A percentile compares a stretch with the other conserved stretches of the same genome.
Conservation (phyloP, 2,888 invertebrate species). For the Agrilus mali region DNA sequence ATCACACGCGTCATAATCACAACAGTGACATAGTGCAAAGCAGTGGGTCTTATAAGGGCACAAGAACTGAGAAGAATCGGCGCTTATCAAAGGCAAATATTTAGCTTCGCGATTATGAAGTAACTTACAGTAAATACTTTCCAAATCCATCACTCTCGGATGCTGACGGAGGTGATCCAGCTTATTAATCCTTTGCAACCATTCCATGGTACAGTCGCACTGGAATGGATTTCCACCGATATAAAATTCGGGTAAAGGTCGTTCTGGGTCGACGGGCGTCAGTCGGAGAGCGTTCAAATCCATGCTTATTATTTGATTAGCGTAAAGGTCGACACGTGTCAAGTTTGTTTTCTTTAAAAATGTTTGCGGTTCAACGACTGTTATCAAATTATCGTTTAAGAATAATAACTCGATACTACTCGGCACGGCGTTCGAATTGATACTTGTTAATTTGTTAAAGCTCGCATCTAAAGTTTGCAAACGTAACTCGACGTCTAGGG, state of each 20-base stretch:
- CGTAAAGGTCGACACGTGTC: conserved; percentile 82
- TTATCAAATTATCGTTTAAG: conserved; percentile 80
- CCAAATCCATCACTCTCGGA: conserved; percentile 82
- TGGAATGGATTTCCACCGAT: conserved; percentile 89
- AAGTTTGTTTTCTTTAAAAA: conserved; percentile 81
- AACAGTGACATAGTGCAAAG: conserved; percentile 89
- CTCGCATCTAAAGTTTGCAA: conserved; percentile 82
- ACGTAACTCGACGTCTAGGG: conserved; percentile 54
- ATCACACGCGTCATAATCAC: conserved; percentile 94
- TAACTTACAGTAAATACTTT: conserved; percentile 79
- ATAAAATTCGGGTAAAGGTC: conserved; percentile 77
- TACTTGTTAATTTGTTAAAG: conserved; percentile 72
- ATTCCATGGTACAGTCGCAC: conserved; percentile 92
- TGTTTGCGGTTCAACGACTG: conserved; percentile 74
- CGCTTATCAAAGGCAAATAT: conserved; percentile 76
- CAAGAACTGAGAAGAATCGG: conserved; percentile 79
- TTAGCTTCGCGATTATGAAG: conserved; percentile 73
- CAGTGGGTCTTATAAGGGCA: conserved; percentile 89
- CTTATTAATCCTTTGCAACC: conserved; percentile 85
- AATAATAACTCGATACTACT: conserved; percentile 76
- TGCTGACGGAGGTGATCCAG: conserved; percentile 71
- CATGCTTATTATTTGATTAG: conserved; percentile 82
- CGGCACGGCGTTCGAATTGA: conserved; percentile 65
- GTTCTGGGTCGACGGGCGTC: conserved; percentile 63
- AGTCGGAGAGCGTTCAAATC: conserved; percentile 79